Conservation (phyloP, 2,888 invertebrate genomes). For the Dasypogon diadema region DNA sequence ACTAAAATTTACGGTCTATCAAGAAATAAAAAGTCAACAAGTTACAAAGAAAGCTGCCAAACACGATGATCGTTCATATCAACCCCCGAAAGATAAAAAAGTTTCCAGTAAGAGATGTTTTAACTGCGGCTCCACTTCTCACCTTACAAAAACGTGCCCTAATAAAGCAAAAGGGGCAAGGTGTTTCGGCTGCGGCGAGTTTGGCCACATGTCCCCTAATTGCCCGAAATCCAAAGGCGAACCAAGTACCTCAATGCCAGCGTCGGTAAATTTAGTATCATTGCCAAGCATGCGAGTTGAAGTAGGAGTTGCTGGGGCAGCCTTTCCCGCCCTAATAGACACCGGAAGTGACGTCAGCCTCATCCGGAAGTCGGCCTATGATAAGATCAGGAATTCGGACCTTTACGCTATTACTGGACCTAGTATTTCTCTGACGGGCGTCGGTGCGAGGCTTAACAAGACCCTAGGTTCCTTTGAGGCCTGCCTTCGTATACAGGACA, state of each 20-base stretch:
- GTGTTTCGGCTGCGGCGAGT: neutral
- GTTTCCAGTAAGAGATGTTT: neutral
- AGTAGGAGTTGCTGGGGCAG: neutral
- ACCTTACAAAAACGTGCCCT: neutral
- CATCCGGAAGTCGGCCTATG: neutral
- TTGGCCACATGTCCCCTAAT: too few relatives aligned
- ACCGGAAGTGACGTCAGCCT: too few relatives aligned
- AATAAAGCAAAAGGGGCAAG: neutral
- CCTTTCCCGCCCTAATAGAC: neutral
- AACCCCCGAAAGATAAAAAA: neutral
- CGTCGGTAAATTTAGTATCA: neutral
- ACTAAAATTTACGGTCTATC: too few relatives aligned
- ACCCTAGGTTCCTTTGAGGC: constrained; percentile 38
- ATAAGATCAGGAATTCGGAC: neutral
- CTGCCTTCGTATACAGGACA: constrained; percentile 39
- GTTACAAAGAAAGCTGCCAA: too few relatives aligned
- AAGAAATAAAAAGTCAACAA: too few relatives aligned
- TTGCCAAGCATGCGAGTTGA: neutral
- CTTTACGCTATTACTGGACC: neutral
- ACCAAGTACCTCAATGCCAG: too few relatives aligned
- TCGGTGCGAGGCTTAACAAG: neutral
- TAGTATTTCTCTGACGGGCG: neutral
- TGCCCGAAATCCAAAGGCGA: neutral
- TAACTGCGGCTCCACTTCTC: neutral
- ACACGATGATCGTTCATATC: too few relatives aligned